Evolutionary conservation across 2,113 vertebrate genomes (phyloP).

Genomic region (Gavialis gangeticus): DNA sequence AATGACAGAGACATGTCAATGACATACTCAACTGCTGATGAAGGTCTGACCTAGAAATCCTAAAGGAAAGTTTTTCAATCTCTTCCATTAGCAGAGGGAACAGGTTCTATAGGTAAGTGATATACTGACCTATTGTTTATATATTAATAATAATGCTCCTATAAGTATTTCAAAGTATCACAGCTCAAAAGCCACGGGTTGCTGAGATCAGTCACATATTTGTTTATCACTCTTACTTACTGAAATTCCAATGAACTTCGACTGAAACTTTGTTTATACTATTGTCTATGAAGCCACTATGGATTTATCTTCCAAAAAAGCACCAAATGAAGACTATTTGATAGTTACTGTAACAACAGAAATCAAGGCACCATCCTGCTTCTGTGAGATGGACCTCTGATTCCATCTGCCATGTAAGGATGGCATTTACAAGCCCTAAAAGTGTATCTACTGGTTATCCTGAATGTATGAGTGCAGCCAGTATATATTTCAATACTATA

Average conservation of each 20-base stretch:
- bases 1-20: too few species aligned
- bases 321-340: neutral
- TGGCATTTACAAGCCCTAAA: accelerated
- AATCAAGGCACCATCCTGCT: neutral
- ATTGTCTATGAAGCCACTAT: neutral
- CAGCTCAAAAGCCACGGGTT: neutral
- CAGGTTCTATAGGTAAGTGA: neutral
- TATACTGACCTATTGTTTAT: neutral
- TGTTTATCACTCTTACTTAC: neutral
- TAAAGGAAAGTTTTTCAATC: neutral
- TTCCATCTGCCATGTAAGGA: neutral
- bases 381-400: neutral
- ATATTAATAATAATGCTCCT: conserved; percentile 22
- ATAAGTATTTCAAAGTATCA: neutral
- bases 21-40: neutral
- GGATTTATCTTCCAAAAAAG: neutral
- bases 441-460: neutral
- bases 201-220: neutral
- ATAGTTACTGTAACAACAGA: neutral
- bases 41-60: neutral
- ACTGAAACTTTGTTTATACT: neutral
- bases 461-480: accelerated
- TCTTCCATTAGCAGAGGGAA: neutral
- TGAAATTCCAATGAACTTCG: neutral
- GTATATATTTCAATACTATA: neutral